Evolutionary conservation across 2,113 vertebrate species (phyloP), one percentile per base, ranked within the genome.

Genomic region (Scolopax mira): DNA sequence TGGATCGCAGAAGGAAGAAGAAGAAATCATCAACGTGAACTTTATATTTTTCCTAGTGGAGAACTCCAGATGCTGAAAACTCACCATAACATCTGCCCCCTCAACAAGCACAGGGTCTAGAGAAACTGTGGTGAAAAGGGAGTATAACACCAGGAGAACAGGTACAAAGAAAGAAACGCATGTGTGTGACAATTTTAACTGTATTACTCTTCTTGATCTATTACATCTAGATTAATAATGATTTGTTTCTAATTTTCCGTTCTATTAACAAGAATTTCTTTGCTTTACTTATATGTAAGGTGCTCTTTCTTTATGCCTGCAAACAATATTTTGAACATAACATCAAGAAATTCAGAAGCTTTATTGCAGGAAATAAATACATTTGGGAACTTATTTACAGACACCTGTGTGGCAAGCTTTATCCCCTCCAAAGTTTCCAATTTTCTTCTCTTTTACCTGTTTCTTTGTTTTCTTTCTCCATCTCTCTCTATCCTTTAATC

Each of bases 371-470:
- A 62, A 79, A 62, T 54, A 66, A 35, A 7, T 42, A 75, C 0
- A 0, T 55, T 51, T 55, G 6, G 7, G 14, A 73, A 55, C 12
- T 51, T 80, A 55, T 39, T 58, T 69, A 49, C 6, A 44, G 48
- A 35, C 18, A 35, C 21, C 11, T 39, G 3, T 66, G 21, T 60
- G 19, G 8, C 22, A 46, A 72, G 19, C 0, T 35, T 85, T 83
- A 48, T 23, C 21, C 5, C 15, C 44, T n/a, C 6, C 71, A 74
- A 89, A 27, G 0, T 48, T 73, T 25, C 6, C 0, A 2, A 3
- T 58, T 72, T 74, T 74, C 25, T 84, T 48, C 11, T 27, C 4
- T 58, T 87, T 49, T 58, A 13, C 3, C 7, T 41, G 9, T 41
- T 49, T 41, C 11, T 80, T 69, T 57, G 5, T 41, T 85, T 62